Conservation (phyloP, 2,888 invertebrate species). For the Meiosimyza platycephala region DNA sequence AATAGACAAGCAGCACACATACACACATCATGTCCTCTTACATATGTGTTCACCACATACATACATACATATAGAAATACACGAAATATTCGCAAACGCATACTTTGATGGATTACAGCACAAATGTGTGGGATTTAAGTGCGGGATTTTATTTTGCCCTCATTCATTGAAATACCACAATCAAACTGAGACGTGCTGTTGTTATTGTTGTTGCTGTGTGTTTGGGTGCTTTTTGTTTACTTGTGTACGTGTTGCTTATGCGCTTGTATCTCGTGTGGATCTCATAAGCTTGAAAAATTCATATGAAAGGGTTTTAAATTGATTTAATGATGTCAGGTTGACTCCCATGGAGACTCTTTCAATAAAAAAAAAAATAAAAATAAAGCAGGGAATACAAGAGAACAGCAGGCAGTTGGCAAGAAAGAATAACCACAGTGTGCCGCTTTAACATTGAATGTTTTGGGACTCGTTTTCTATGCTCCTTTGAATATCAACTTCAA, state of each 20-base stretch:
- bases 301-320: slow-evolving; percentile 33
- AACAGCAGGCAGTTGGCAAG: no score
- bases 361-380: not conserved
- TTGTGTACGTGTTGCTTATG: slow-evolving; percentile 1
- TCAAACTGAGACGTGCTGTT: not conserved
- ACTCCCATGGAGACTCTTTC: not conserved
- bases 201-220: not conserved
- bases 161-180: slow-evolving; percentile 6
- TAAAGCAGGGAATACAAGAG: no score
- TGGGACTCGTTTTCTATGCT: slow-evolving; percentile 1
- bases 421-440: no score
- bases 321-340: slow-evolving; percentile 33
- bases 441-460: no score
- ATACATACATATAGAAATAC: not conserved
- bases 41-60: not conserved
- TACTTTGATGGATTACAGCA: slow-evolving; percentile 25
- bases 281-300: slow-evolving; percentile 5
- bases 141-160: not conserved
- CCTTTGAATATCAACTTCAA: slow-evolving; percentile 27
- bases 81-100: slow-evolving; percentile 12
- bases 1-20: slow-evolving; percentile 10
- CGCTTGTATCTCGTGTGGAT: not conserved
- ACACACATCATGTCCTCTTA: not conserved
- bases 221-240: not conserved
- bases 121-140: slow-evolving; percentile 1